A percentile compares a stretch with the other conserved stretches of the same genome.
phyloP scores from a whole-genome alignment of 2,888 invertebrate species.

The Agrochola lota region DNA sequence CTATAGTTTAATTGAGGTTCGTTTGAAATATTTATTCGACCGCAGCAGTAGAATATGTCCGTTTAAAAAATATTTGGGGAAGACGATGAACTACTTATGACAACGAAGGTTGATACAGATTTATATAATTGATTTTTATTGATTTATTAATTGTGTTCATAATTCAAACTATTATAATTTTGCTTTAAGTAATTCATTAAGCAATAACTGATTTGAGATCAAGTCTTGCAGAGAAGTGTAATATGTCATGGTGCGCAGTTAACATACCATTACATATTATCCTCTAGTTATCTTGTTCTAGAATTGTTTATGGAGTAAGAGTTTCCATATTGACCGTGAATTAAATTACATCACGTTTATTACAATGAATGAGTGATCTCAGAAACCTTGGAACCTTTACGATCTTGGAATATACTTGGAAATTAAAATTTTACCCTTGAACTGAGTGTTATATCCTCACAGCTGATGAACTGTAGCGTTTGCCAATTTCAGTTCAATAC shows the following conservation, averaged over 20 bases:
- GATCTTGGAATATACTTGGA: constrained; percentile 52
- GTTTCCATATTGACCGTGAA: constrained; percentile 35
- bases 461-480: constrained; percentile 29
- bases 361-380: constrained; percentile 44
- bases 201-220: not conserved
- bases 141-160: not conserved
- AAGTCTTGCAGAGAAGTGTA: not conserved
- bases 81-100: not conserved
- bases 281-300: constrained; percentile 11
- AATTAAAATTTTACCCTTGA: constrained; percentile 59
- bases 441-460: constrained; percentile 22
- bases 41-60: not conserved
- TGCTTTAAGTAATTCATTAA: constrained; percentile 2
- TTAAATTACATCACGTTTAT: constrained; percentile 37
- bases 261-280: not conserved
- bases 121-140: too few relatives aligned
- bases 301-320: constrained; percentile 36
- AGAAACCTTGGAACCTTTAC: constrained; percentile 48
- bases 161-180: not conserved
- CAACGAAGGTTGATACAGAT: not conserved
- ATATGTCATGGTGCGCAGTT: not conserved
- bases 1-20: not conserved
- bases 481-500: constrained; percentile 55
- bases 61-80: not conserved
- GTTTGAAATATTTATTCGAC: not conserved